A percentile compares a stretch with the other conserved stretches of the same genome.
phyloP scores from a whole-genome alignment of 2,113 vertebrate genomes.

The Cervus canadensis region DNA sequence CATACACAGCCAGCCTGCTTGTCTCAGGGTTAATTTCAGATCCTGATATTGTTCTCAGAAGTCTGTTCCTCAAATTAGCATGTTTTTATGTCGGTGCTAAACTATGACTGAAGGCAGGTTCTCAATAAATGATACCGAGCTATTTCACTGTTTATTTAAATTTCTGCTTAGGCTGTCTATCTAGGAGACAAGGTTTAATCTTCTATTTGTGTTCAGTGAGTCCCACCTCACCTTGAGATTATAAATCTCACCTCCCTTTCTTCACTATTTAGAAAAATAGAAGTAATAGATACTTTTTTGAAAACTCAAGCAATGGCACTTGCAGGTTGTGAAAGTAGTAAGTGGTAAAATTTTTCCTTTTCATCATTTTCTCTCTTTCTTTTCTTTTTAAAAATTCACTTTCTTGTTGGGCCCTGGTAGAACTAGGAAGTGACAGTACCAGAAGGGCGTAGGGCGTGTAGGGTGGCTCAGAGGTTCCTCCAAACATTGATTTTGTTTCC shows the following conservation, averaged over 20 bases:
- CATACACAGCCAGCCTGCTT: background rate
- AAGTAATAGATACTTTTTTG: background rate
- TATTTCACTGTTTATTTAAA: constrained; percentile 14
- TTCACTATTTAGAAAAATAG: background rate
- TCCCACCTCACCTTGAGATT: background rate
- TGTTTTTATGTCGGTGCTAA: background rate
- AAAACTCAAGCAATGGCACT: background rate
- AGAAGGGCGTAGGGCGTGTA: background rate
- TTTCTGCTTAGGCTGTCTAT: background rate
- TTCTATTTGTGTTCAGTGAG: background rate
- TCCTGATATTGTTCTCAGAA: background rate
- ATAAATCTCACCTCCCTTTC: background rate
- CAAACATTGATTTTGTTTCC: background rate
- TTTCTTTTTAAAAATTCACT: background rate
- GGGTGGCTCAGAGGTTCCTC: background rate
- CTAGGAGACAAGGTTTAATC: background rate
- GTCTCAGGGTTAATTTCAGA: background rate
- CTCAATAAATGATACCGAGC: background rate
- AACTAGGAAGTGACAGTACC: background rate
- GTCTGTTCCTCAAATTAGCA: background rate
- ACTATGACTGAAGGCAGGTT: background rate
- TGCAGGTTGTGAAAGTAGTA: background rate
- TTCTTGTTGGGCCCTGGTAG: background rate
- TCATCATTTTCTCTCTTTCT: background rate
- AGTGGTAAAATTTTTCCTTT: background rate